These are phyloP conservation scores for Percina caprodes DNA, from an alignment of 2,113 vertebrate species.

Conservation along the genomic window DNA sequence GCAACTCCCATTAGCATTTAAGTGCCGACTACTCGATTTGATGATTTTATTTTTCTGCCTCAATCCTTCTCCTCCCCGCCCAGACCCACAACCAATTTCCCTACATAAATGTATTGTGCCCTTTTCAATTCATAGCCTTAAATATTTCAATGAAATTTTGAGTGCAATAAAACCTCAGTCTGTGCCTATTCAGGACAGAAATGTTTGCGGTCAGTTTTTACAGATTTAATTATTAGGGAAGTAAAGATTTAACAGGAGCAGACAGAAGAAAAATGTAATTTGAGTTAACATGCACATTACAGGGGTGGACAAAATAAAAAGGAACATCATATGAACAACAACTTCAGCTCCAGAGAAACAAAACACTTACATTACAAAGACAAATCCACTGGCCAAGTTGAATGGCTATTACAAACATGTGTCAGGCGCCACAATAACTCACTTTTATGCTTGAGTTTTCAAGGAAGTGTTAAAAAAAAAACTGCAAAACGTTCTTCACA, in stretches of 20 bases:
- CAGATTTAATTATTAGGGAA: constrained; percentile 54
- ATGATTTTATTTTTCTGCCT: constrained; percentile 54
- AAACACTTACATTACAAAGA: constrained; percentile 47
- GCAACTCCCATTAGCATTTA: constrained; percentile 77
- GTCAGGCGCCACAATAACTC: constrained; percentile 50
- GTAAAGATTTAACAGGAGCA: constrained; percentile 23
- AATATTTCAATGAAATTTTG: constrained; percentile 72
- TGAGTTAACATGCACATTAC: not conserved
- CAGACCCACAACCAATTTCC: constrained; percentile 57
- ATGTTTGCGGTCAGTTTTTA: constrained; percentile 48
- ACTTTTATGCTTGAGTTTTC: constrained; percentile 51
- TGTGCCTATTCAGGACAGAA: constrained; percentile 49
- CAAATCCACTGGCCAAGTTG: constrained; percentile 15
- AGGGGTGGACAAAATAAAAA: constrained; percentile 30
- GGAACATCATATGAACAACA: not conserved
- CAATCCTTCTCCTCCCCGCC: constrained; percentile 22
- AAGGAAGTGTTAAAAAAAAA: constrained; percentile 50
- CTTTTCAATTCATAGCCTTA: constrained; percentile 76
- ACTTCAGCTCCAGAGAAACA: constrained; percentile 21
- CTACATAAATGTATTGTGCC: constrained; percentile 61
- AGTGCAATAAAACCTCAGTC: constrained; percentile 62
- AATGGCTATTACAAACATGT: constrained; percentile 55
- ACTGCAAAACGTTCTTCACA: constrained; percentile 55
- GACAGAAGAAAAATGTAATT: constrained; percentile 5
- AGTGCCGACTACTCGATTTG: constrained; percentile 58